Evolutionary conservation across 2,888 invertebrate species (phyloP), one percentile per base, ranked within the genome.

Genomic region (Caenorhabditis sp.): DNA sequence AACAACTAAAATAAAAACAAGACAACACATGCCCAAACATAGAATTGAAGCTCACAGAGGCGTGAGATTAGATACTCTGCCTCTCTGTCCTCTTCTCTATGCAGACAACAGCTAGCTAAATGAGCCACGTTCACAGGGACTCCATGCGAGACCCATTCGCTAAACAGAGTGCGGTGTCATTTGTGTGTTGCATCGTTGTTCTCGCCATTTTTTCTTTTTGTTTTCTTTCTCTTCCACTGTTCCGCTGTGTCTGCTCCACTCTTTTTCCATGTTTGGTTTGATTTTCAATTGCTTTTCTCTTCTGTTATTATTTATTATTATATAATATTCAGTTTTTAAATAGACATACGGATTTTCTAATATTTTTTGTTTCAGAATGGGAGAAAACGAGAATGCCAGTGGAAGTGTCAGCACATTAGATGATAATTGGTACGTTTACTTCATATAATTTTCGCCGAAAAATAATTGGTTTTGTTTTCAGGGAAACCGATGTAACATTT

Each of bases 361-460:
- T 62, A 36, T 58, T 36, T 63, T 26, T 17, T 26, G 27, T 17
- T 56, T 56, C 26, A 23, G 54, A 1, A 68, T 68, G 65, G 52
- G 38, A 1, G 62, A 63, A 36, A 50, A 52, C 14, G 36, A 54
- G 38, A 36, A 56, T 27, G 56, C 57, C 2, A 67, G 65, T 27
- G 62, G 43, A 26, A 69, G 71, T 23, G 69, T 63, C 26, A 77
- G 74, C 26, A 73, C 77, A 5, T 54, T 77, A 14, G 74, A 75
- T 59, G 77, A 77, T 56, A 69, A 71, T 43, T 77, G 74, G 74
- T 72, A 25, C 25, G 65, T 31, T 31, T 59, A 31, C 31, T 31
- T 31, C 31, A 10, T 7, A 31, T 10, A 31, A 31, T 31, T 31
- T 61, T 49, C 59, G 26, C 12, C 14, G 17, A 10, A 26, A 38